Evolutionary conservation across 1,140 invertebrate species (phyloP).

Genomic region (Drosophila nebulosa): DNA sequence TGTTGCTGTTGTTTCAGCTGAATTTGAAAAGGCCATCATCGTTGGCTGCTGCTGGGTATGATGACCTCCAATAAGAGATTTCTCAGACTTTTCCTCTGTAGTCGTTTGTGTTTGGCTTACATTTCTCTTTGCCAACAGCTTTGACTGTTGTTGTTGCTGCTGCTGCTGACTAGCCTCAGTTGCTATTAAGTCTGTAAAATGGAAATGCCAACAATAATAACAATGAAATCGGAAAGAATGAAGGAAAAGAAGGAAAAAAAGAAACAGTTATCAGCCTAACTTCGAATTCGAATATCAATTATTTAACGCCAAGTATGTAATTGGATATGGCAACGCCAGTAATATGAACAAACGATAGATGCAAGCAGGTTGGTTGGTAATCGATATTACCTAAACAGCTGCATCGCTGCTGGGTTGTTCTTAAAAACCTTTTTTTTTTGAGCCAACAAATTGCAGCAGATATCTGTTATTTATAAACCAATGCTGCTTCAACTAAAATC

Average conservation of each 20-base stretch:
- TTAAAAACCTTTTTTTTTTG: background rate
- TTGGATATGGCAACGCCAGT: background rate
- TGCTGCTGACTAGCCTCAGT: constrained; percentile 57
- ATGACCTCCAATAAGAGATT: constrained; percentile 75
- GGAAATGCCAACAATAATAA: background rate
- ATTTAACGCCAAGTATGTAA: constrained; percentile 3
- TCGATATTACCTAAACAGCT: background rate
- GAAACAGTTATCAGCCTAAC: background rate
- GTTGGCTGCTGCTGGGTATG: constrained; percentile 49
- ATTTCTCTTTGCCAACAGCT: constrained; percentile 47
- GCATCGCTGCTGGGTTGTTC: background rate
- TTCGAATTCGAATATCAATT: background rate
- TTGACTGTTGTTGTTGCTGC: constrained; percentile 25
- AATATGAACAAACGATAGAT: background rate
- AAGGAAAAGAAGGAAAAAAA: constrained; percentile 3
- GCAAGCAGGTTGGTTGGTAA: background rate
- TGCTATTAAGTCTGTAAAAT: constrained; percentile 37
- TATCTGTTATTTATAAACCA: background rate
- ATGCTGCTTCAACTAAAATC: background rate
- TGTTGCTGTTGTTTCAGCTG: constrained; percentile 55
- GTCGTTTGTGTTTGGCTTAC: constrained; percentile 47
- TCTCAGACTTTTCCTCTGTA: constrained; percentile 77
- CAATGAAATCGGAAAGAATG: background rate
- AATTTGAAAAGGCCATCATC: constrained; percentile 54
- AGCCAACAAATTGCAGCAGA: background rate